Evolutionary conservation across 2,888 invertebrate genomes (phyloP).

Genomic region (Orchesella flavescens): DNA sequence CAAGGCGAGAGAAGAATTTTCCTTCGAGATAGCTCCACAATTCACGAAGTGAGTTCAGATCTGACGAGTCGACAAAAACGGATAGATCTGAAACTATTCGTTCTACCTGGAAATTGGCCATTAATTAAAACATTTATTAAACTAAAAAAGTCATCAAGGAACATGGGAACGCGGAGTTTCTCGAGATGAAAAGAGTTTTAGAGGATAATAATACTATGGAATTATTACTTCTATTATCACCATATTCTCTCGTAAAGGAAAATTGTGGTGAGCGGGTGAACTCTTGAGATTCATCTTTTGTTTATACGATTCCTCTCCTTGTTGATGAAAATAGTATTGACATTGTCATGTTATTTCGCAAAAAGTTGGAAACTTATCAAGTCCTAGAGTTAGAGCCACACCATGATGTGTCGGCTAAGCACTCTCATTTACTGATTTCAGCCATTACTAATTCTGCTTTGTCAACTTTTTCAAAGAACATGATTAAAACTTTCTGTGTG

Average conservation of each 20-base stretch:
- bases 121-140: background rate
- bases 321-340: conserved; percentile 3
- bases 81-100: conserved; percentile 71
- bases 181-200: background rate
- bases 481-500: no score
- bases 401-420: background rate
- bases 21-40: conserved; percentile 92
- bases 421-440: no score
- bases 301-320: background rate
- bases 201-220: background rate
- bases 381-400: no score
- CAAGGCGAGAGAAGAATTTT: conserved; percentile 89
- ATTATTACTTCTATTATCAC: conserved; percentile 52
- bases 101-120: conserved; percentile 66
- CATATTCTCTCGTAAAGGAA: conserved; percentile 50
- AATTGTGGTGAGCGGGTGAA: conserved; percentile 39
- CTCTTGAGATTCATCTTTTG: conserved; percentile 46
- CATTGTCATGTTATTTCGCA: background rate
- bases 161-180: no score
- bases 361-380: no score
- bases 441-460: no score
- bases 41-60: conserved; percentile 86
- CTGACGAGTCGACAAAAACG: conserved; percentile 77
- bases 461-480: no score
- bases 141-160: background rate